Conservation (phyloP, 2,888 invertebrate species). For the Spatulosminthurus flaviceps region DNA sequence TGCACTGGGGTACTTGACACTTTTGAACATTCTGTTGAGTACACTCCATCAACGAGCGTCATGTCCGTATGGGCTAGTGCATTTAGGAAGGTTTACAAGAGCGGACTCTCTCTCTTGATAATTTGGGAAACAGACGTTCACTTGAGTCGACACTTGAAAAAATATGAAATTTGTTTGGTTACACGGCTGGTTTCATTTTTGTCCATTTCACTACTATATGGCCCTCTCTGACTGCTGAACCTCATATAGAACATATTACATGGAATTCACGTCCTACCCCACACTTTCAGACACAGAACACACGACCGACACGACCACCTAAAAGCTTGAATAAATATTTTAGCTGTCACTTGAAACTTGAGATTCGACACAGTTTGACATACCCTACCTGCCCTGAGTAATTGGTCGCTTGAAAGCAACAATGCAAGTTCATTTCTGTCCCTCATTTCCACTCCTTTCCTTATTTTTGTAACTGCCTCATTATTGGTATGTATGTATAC, state of each 20-base stretch:
- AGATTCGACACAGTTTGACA: constrained; percentile 13
- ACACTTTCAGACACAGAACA: constrained; percentile 1
- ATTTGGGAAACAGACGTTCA: constrained; percentile 14
- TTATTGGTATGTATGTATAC: too few relatives aligned
- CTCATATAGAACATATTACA: neutral
- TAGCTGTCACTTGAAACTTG: constrained; percentile 31
- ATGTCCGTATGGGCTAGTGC: neutral
- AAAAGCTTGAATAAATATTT: constrained; percentile 37
- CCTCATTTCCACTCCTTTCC: neutral
- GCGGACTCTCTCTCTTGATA: neutral
- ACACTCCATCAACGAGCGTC: neutral
- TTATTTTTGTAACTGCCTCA: too few relatives aligned
- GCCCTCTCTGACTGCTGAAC: too few relatives aligned
- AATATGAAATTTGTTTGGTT: constrained; percentile 26
- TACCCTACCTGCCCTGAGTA: constrained; percentile 5
- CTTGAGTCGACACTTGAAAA: constrained; percentile 28
- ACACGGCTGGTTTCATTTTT: neutral
- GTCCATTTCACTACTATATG: constrained; percentile 4
- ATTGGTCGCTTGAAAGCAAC: constrained; percentile 8
- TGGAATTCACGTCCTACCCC: neutral
- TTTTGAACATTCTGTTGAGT: neutral
- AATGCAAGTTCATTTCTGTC: neutral
- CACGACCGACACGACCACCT: neutral
- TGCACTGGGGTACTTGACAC: constrained; percentile 15
- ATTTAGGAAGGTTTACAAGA: too few relatives aligned